These are phyloP conservation scores for Bambusicola thoracicus DNA, from an alignment of 2,113 vertebrate genomes.

Conservation along the genomic window DNA sequence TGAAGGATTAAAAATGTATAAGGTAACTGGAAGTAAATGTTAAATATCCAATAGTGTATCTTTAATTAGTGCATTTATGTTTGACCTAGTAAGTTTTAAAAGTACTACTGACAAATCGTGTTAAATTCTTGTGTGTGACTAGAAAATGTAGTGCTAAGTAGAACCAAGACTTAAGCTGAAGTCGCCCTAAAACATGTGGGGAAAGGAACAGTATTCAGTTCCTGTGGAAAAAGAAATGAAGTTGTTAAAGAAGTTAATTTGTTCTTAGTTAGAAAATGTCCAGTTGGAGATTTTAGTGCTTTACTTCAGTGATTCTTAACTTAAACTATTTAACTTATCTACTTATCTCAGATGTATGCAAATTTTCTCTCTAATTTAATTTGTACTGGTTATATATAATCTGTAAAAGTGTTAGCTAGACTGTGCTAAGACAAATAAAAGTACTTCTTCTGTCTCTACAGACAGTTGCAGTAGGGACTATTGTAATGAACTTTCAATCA, in stretches of 20 bases:
- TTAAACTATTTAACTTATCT: background rate
- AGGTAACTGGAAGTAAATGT: constrained; percentile 40
- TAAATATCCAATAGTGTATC: background rate
- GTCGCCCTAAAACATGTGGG: background rate
- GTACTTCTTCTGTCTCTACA: background rate
- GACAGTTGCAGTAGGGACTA: background rate
- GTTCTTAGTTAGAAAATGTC: background rate
- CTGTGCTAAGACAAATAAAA: background rate
- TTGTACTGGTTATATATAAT: background rate
- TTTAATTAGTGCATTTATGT: background rate
- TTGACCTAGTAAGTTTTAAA: background rate
- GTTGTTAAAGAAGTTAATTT: background rate
- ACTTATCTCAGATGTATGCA: background rate
- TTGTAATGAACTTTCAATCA: background rate
- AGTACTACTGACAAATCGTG: background rate
- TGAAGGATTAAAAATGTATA: constrained; percentile 70
- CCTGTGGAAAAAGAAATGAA: background rate
- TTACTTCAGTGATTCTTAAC: background rate
- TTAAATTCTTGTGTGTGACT: background rate
- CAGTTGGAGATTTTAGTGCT: background rate
- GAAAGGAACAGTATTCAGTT: background rate
- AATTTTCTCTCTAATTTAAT: background rate
- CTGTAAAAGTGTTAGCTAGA: background rate
- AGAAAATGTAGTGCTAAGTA: background rate
- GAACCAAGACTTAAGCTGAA: background rate